These are phyloP conservation scores for Aspiorhynchus laticeps DNA, from an alignment of 2,113 vertebrate species.

Conservation along the genomic window DNA sequence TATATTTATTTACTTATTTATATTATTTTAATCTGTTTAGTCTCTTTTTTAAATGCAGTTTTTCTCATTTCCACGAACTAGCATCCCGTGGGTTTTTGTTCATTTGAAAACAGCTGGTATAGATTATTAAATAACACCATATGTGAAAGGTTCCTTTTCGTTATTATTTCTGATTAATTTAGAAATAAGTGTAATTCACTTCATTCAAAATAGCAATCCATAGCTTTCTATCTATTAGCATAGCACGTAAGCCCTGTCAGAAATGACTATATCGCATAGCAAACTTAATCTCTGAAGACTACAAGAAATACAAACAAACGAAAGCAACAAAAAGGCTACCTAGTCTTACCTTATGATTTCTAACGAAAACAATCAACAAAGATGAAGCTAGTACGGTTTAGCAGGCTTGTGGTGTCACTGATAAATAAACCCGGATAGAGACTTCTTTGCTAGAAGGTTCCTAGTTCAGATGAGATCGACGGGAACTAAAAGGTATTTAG, in stretches of 20 bases:
- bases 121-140: neutral
- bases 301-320: neutral
- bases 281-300: neutral
- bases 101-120: neutral
- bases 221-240: neutral
- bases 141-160: neutral
- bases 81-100: neutral
- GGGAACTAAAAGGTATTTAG: neutral
- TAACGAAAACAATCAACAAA: neutral
- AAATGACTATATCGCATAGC: neutral
- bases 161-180: neutral
- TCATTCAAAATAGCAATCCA: neutral
- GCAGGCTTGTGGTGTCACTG: constrained; percentile 34
- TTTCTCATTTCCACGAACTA: neutral
- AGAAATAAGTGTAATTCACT: neutral
- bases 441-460: neutral
- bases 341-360: neutral
- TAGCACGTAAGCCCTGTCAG: neutral
- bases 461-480: neutral
- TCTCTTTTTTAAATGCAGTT: neutral
- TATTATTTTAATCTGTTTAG: neutral
- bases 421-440: constrained; percentile 61
- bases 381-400: neutral
- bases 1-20: neutral
- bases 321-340: neutral